Base-by-base conservation (phyloP, 2,888 invertebrate genomes). In the Pseudococcus viburni region DNA sequence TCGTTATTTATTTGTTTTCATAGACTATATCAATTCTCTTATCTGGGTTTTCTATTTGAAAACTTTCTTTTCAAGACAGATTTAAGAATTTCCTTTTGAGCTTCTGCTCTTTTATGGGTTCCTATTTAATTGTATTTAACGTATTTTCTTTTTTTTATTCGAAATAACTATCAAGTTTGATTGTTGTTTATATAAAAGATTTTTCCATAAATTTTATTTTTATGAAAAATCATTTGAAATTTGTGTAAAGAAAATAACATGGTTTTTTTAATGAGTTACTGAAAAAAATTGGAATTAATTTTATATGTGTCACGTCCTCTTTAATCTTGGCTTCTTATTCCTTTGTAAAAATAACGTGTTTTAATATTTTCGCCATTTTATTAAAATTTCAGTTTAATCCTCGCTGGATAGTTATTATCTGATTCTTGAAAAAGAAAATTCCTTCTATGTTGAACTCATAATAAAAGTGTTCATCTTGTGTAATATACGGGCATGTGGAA, bases 1-100 rank as follows among this genome's bases (percentile, higher is more conserved):
- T 77, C 77, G 77, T 77, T 77, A 77, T 77, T 77, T 77, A 77
- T 77, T 77, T 42, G 77, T 77, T 77, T 77, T 42, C 77, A 77
- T 77, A 42, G 42, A 42, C 77, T 3, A 77, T 42, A 77, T 77
- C 77, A 42, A 77, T 77, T 77, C 77, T 39, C 77, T 77, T 77
- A 77, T 77, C 77, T 85, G 5, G 12, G 5, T 85, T 85, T 85
- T 84, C 39, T 26, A 42, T 51, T 51, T 84, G n/a, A 26, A 84
- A 84, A 84, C 84, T 84, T 84, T 59, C 39, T 59, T 85, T 59
- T 51, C 0, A 26, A 26, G 85, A 85, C 26, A 85, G 85, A 55
- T 85, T 55, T 85, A 51, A 85, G 84, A 84, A 42, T 84, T 84
- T 84, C 48, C 26, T 48, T 84, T 84, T 26, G n/a, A 85, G 22